Conservation (phyloP, 1,140 invertebrate genomes). For the Bradysia coprophila region DNA sequence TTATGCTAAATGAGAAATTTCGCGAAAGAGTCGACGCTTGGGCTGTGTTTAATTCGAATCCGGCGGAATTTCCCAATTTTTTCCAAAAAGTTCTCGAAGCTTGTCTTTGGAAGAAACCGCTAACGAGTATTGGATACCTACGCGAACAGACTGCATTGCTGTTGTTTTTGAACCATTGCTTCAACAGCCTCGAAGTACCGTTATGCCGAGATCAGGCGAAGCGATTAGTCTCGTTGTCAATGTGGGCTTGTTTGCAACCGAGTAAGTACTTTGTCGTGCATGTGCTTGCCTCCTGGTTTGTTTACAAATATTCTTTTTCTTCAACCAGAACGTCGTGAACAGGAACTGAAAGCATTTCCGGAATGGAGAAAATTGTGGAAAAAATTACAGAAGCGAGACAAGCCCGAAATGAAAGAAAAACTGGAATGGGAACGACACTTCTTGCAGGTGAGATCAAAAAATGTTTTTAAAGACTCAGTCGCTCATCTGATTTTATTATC, state of each 20-base stretch:
- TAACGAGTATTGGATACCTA: constrained; percentile 27
- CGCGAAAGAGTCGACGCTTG: constrained; percentile 92
- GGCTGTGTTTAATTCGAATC: constrained; percentile 71
- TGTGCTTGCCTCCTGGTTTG: not conserved
- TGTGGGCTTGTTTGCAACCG: constrained; percentile 83
- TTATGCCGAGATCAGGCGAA: constrained; percentile 86
- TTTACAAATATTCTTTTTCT: not conserved
- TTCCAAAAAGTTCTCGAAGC: constrained; percentile 68
- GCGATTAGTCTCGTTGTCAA: constrained; percentile 76
- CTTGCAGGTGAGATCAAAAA: constrained; percentile 27
- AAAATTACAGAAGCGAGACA: constrained; percentile 69
- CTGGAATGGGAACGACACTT: constrained; percentile 78
- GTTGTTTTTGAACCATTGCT: constrained; percentile 88
- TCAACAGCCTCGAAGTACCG: constrained; percentile 92
- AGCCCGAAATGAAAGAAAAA: constrained; percentile 45
- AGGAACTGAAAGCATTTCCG: constrained; percentile 69
- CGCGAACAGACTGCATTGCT: constrained; percentile 75
- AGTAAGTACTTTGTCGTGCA: constrained; percentile 25
- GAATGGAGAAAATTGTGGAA: constrained; percentile 90
- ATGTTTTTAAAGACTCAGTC: not conserved
- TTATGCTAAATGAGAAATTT: constrained; percentile 98
- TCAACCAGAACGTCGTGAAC: constrained; percentile 46
- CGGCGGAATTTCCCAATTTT: constrained; percentile 70
- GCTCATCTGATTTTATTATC: constrained; percentile 1
- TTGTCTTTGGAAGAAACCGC: constrained; percentile 34